Percentiles rank a stretch among this genome's conserved stretches.
Conservation (phyloP, 2,888 invertebrate genomes). For the Brachylomia viminalis region DNA sequence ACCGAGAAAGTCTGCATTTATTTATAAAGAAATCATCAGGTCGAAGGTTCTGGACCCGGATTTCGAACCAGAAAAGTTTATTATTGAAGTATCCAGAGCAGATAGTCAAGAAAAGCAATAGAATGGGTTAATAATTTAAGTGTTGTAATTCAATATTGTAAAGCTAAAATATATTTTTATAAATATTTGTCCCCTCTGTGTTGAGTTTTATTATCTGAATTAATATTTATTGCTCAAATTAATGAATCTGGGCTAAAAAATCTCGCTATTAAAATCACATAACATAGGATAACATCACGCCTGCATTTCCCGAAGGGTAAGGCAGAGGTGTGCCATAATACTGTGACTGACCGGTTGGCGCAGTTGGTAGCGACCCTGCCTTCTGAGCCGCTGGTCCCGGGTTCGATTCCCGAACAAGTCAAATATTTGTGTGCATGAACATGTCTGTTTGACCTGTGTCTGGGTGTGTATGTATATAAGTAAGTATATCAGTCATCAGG, state of each 20-base stretch:
- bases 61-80: constrained; percentile 77
- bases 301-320: background rate
- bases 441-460: too few species aligned
- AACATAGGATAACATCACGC: background rate
- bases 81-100: constrained; percentile 56
- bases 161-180: background rate
- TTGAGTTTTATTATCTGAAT: background rate
- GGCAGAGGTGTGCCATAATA: too few species aligned
- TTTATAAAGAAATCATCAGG: constrained; percentile 85
- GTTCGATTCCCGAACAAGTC: too few species aligned
- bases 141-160: background rate
- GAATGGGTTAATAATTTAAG: background rate
- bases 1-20: constrained; percentile 91
- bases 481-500: too few species aligned
- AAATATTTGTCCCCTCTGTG: background rate
- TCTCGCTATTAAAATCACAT: background rate
- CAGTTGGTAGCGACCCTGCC: too few species aligned
- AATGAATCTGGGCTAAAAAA: background rate
- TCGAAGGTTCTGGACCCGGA: constrained; percentile 77
- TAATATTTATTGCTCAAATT: background rate
- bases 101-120: constrained; percentile 38
- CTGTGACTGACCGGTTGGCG: too few species aligned
- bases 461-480: too few species aligned
- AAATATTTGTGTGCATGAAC: too few species aligned
- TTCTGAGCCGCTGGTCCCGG: too few species aligned